Conservation (phyloP, 2,113 vertebrate genomes). For the Sakesphorus luctuosus region DNA sequence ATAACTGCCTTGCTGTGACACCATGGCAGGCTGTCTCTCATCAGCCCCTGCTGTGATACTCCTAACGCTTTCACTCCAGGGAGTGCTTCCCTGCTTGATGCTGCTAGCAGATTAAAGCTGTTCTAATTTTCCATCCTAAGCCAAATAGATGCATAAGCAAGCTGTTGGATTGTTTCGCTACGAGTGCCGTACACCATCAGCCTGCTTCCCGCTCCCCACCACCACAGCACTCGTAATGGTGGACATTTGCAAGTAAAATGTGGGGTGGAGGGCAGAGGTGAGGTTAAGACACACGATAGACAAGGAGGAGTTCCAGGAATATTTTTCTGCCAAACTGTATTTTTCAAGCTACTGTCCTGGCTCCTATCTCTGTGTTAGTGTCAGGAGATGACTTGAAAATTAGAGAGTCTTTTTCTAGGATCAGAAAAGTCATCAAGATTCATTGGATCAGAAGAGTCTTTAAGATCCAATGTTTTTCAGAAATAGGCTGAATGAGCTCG, state of each 20-base stretch:
- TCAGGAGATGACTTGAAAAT: conserved; percentile 70
- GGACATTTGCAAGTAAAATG: conserved; percentile 71
- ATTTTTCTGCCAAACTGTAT: conserved; percentile 31
- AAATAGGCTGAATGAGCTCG: conserved; percentile 63
- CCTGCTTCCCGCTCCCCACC: neutral
- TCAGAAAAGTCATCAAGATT: conserved; percentile 71
- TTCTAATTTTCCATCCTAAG: conserved; percentile 79
- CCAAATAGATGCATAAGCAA: conserved; percentile 83
- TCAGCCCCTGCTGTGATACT: conserved; percentile 65
- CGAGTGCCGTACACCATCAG: neutral
- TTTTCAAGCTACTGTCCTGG: conserved; percentile 51
- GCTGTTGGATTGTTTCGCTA: conserved; percentile 74
- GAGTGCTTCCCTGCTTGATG: conserved; percentile 72
- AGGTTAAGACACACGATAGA: neutral
- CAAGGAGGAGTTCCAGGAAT: neutral
- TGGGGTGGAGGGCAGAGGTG: conserved; percentile 19
- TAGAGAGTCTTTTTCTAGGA: conserved; percentile 64
- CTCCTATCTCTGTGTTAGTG: conserved; percentile 55
- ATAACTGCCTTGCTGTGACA: neutral
- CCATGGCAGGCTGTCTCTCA: conserved; percentile 48
- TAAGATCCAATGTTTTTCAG: conserved; percentile 70
- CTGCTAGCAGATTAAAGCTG: conserved; percentile 79
- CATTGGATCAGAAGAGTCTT: conserved; percentile 70
- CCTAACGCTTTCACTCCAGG: conserved; percentile 71
- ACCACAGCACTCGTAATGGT: conserved; percentile 8